Evolutionary conservation across 2,113 vertebrate species (phyloP).

Genomic region (Callorhinus ursinus): DNA sequence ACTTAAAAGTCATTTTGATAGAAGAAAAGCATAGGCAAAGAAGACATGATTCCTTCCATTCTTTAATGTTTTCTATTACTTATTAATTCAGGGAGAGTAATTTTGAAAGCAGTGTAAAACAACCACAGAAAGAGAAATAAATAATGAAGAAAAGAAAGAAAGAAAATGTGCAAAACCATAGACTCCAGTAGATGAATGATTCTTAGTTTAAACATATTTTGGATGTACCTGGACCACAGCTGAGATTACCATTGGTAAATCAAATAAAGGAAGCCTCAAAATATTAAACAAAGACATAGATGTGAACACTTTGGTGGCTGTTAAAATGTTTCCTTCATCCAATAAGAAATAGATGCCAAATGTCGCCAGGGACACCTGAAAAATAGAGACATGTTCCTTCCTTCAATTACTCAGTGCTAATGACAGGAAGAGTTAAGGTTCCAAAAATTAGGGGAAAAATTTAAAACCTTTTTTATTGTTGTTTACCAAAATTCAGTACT

Average conservation of each 20-base stretch:
- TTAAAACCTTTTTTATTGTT: neutral
- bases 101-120: neutral
- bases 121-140: neutral
- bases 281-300: constrained; percentile 85
- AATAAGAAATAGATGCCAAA: constrained; percentile 83
- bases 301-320: constrained; percentile 82
- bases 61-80: neutral
- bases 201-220: neutral
- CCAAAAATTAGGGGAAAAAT: neutral
- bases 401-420: neutral
- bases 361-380: constrained; percentile 80
- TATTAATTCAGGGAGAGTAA: neutral
- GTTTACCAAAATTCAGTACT: neutral
- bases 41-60: neutral
- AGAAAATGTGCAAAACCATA: neutral
- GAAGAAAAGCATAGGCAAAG: neutral
- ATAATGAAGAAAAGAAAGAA: neutral
- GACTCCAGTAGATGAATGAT: neutral
- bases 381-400: neutral
- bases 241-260: constrained; percentile 79
- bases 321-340: constrained; percentile 83
- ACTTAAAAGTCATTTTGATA: neutral
- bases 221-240: constrained; percentile 76
- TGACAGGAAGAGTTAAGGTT: neutral
- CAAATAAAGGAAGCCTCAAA: constrained; percentile 80